Evolutionary conservation across 2,113 vertebrate species (phyloP).

Genomic region (Proterorhinus semilunaris): DNA sequence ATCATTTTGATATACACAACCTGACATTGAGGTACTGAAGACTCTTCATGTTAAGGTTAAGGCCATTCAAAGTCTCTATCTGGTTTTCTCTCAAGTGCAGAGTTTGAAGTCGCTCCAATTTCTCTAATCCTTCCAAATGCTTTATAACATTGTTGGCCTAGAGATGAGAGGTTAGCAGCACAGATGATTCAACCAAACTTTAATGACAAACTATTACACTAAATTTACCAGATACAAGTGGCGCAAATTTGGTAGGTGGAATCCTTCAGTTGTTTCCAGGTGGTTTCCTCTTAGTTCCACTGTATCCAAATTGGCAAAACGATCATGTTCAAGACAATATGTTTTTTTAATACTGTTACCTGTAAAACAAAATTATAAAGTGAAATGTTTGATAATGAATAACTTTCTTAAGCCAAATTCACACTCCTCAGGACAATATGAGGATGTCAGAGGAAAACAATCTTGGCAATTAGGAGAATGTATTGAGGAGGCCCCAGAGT

Average conservation of each 20-base stretch:
- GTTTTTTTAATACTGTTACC: constrained; percentile 81
- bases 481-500: no score
- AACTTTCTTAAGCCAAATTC: no score
- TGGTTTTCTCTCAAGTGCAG: constrained; percentile 91
- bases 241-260: constrained; percentile 83
- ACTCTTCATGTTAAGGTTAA: constrained; percentile 81
- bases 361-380: constrained; percentile 42
- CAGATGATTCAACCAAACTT: background rate
- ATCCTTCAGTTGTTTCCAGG: constrained; percentile 80
- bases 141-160: constrained; percentile 87
- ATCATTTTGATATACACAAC: constrained; percentile 28
- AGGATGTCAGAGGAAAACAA: no score
- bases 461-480: no score
- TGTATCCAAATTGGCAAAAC: constrained; percentile 79
- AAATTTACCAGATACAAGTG: constrained; percentile 85
- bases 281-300: constrained; percentile 87
- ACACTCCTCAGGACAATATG: no score
- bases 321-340: constrained; percentile 70
- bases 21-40: constrained; percentile 88
- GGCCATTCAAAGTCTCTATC: constrained; percentile 81
- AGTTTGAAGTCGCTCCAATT: constrained; percentile 75
- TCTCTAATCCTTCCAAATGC: constrained; percentile 81
- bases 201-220: background rate
- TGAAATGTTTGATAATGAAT: no score
- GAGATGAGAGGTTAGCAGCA: background rate